Base-by-base conservation (phyloP, 2,888 invertebrate genomes). In the Orchesella flavescens region DNA sequence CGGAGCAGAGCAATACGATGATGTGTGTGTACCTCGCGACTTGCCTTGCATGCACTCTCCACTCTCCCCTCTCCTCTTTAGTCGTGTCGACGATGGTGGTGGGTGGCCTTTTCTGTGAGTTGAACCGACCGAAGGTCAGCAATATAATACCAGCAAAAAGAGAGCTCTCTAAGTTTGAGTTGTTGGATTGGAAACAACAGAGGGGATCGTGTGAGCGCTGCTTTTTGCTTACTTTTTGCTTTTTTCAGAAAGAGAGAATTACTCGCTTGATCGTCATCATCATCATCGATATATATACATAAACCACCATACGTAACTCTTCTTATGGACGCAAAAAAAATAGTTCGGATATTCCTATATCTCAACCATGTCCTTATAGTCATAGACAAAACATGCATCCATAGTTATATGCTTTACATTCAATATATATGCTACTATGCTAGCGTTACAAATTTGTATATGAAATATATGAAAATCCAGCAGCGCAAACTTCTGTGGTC, bases 61-160 rank as follows among this genome's bases (percentile, higher is more conserved):
- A 69, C 69, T 78, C 78, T 78, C 78, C 78, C 78, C 78, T 61
- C 57, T 53, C 17, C 57, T 4, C 34, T 77, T 57, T 79, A 72
- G 69, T 69, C 79, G 63, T 79, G 79, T 79, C 72, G 79, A 61
- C 72, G 78, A 57, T 79, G 71, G 72, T 79, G 79, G 79, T 79
- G 72, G 79, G 79, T 79, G 71, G 71, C 79, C 79, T 79, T 79
- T 79, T 79, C 63, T 71, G 55, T 79, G 72, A 34, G 34, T 49
- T 72, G 79, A 79, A 79, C 79, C 79, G 79, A 79, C 79, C 79
- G 79, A 79, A 79, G 78, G 78, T 78, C 78, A 78, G 78, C 78
- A 77, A 23, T 71, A 69, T 53, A 23, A 63, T 69, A 69, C 43
- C 19, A 69, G 78, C 55, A 77, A 65, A 59, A 75, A 43, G 57